A percentile compares a stretch with the other conserved stretches of the same genome.
Evolutionary conservation across 2,797 vertebrate species (phyloP).

Genomic region (Emys orbicularis): DNA sequence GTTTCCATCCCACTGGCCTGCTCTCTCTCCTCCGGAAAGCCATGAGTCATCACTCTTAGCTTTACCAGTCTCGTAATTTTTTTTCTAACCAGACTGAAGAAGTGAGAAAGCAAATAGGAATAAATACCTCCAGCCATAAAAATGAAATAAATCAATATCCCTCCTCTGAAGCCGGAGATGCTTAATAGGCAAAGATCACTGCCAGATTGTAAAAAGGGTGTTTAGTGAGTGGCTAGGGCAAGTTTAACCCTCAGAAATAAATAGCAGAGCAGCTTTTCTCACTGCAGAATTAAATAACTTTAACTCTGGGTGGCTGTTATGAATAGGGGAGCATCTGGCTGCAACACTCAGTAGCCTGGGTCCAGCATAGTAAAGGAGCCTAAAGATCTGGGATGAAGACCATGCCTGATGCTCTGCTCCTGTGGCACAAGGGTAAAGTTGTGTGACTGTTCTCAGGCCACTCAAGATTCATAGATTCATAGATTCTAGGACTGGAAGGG

Average conservation of each 20-base stretch:
- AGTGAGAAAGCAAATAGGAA: slow-evolving; percentile 71
- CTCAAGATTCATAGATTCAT: no score
- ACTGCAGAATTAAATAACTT: slow-evolving; percentile 69
- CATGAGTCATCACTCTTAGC: slow-evolving; percentile 54
- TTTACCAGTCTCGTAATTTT: neutral
- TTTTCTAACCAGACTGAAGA: slow-evolving; percentile 57
- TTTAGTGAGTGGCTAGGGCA: slow-evolving; percentile 65
- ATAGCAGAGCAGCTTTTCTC: slow-evolving; percentile 55
- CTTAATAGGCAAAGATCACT: slow-evolving; percentile 79
- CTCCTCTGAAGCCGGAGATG: slow-evolving; percentile 75
- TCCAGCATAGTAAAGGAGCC: neutral
- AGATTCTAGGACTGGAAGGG: no score
- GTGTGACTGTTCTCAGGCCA: neutral
- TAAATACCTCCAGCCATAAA: slow-evolving; percentile 77
- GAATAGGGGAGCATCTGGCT: slow-evolving; percentile 22
- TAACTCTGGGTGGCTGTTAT: slow-evolving; percentile 49
- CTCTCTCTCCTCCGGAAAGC: neutral
- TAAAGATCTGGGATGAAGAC: neutral
- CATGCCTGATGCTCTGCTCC: neutral
- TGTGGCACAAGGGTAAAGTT: neutral
- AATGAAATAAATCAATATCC: slow-evolving; percentile 77
- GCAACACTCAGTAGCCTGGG: neutral
- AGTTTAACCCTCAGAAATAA: slow-evolving; percentile 71
- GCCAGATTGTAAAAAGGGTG: slow-evolving; percentile 77
- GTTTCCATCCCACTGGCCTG: slow-evolving; percentile 20